Evolutionary conservation across 2,797 vertebrate genomes (phyloP).

Genomic region (Lacerta bilineata): DNA sequence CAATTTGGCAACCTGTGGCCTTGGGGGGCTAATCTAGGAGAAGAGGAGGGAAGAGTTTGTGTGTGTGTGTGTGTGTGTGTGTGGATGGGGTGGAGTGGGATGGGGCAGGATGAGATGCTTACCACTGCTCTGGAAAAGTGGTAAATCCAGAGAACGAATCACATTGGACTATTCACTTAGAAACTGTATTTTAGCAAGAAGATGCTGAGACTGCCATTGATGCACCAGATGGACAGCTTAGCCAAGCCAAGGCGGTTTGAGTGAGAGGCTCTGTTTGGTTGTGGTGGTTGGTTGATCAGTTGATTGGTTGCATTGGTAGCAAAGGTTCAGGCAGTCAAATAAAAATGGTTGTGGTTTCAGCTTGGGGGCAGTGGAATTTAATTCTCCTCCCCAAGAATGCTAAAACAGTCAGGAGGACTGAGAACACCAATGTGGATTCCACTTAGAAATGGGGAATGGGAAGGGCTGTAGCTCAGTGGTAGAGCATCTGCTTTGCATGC

Average conservation of each 20-base stretch:
- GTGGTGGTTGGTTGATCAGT: not conserved
- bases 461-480: too few species aligned
- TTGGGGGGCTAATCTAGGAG: conserved; percentile 31
- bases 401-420: not conserved
- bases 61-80: not conserved
- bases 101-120: conserved; percentile 23
- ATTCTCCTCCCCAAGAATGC: not conserved
- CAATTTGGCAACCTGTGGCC: conserved; percentile 63
- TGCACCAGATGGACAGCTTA: conserved; percentile 37
- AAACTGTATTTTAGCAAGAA: conserved; percentile 51
- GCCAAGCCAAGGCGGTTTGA: conserved; percentile 16
- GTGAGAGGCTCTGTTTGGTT: not conserved
- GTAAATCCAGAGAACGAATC: conserved; percentile 41
- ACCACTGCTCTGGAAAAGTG: conserved; percentile 47
- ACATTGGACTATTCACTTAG: not conserved
- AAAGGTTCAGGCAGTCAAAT: not conserved
- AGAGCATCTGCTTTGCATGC: too few species aligned
- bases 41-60: not conserved
- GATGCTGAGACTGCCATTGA: conserved; percentile 35
- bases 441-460: not conserved
- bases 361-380: not conserved
- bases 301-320: not conserved
- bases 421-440: not conserved
- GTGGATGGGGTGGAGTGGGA: not conserved
- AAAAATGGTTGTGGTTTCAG: not conserved